phyloP scores from a whole-genome alignment of 92 coral and sea anemone genomes.

The Epizoanthus rinbou region DNA sequence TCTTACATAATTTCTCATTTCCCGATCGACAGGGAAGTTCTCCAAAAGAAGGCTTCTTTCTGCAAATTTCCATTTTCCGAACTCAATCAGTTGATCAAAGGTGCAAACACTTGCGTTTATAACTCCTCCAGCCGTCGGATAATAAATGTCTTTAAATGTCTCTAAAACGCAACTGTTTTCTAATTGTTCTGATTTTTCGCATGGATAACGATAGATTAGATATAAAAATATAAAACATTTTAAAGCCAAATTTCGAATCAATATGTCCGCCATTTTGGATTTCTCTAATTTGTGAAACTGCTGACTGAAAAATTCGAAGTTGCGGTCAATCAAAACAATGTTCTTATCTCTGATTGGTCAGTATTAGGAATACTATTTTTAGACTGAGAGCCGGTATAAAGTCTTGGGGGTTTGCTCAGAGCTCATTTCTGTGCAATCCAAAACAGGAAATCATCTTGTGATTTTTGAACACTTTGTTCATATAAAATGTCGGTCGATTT shows the following conservation, averaged over 20 bases:
- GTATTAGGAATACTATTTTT: constrained; percentile 7
- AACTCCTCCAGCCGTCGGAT: too few relatives aligned
- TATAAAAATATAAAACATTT: constrained; percentile 6
- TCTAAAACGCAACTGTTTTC: constrained; percentile 4
- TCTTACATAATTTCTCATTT: constrained; percentile 70
- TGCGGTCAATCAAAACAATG: neutral
- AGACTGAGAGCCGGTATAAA: neutral
- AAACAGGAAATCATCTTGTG: neutral
- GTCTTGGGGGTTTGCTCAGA: constrained; percentile 33
- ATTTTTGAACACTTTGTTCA: too few relatives aligned
- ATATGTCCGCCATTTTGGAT: neutral
- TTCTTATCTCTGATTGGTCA: constrained; percentile 14
- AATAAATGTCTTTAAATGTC: neutral
- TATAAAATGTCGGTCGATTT: constrained; percentile 8
- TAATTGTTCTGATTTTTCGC: neutral
- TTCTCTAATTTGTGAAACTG: constrained; percentile 6
- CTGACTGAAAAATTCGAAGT: constrained; percentile 12
- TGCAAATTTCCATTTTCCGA: constrained; percentile 71
- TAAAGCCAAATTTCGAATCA: neutral
- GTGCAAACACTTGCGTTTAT: constrained; percentile 7
- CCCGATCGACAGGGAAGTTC: constrained; percentile 62
- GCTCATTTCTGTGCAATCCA: neutral
- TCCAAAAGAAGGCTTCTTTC: constrained; percentile 54
- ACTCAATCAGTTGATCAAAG: constrained; percentile 37
- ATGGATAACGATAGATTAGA: neutral